Evolutionary conservation across 2,113 vertebrate species (phyloP).

Genomic region (Mirza zaza): DNA sequence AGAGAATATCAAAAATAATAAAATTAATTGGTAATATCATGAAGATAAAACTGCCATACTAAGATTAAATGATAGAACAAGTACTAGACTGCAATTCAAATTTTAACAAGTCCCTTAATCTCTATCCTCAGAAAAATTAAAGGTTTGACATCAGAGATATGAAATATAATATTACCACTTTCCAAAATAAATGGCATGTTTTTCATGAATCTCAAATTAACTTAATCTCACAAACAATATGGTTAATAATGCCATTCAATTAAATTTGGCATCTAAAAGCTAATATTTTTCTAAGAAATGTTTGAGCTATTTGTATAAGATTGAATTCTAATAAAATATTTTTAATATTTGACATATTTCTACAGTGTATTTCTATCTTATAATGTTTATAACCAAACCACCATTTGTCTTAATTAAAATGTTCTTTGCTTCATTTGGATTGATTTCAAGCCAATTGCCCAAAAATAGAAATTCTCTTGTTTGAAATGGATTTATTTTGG

Average conservation of each 20-base stretch:
- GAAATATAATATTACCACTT: neutral
- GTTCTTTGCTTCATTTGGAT: neutral
- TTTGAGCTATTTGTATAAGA: neutral
- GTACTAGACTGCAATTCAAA: neutral
- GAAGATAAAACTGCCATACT: neutral
- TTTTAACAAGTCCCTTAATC: neutral
- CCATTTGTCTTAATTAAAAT: neutral
- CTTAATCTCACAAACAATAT: neutral
- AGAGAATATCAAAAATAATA: neutral
- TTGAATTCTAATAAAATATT: neutral
- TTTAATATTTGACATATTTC: neutral
- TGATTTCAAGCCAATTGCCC: neutral
- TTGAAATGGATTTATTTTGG: neutral
- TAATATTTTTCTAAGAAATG: neutral
- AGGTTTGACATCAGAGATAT: neutral
- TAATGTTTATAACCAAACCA: neutral
- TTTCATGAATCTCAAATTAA: neutral
- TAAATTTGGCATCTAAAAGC: neutral
- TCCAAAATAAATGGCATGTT: neutral
- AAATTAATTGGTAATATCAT: slow-evolving; percentile 13
- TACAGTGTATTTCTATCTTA: neutral
- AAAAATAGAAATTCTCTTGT: neutral
- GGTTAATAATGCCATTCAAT: neutral
- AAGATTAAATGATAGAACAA: neutral
- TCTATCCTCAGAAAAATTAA: slow-evolving; percentile 16